Percentiles rank a stretch among this genome's conserved stretches.
These are phyloP conservation scores for Pycnonotus jocosus DNA, from an alignment of 2,113 vertebrate species.

Conservation along the genomic window DNA sequence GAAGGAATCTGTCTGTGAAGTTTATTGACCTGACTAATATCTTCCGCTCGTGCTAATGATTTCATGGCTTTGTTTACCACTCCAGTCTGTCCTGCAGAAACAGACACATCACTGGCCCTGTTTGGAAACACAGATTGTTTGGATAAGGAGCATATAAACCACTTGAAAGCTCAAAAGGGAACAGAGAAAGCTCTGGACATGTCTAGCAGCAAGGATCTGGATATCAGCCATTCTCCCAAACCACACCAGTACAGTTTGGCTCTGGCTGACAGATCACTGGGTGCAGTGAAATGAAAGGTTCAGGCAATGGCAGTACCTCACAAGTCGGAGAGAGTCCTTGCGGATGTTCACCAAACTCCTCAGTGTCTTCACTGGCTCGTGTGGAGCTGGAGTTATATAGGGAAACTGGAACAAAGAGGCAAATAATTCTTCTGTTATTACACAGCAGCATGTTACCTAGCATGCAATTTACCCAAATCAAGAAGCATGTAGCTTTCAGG, in stretches of 20 bases:
- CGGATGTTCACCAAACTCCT: conserved; percentile 97
- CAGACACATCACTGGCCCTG: background rate
- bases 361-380: conserved; percentile 94
- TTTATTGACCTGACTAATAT: background rate
- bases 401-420: conserved; percentile 82
- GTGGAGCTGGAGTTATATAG: conserved; percentile 94
- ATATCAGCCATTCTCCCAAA: background rate
- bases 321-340: conserved; percentile 92
- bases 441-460: background rate
- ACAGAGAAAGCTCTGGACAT: background rate
- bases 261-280: background rate
- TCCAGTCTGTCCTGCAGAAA: background rate
- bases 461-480: background rate
- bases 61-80: background rate
- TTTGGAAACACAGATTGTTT: background rate
- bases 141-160: background rate
- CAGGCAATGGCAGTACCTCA: conserved; percentile 76
- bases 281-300: background rate
- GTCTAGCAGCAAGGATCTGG: background rate
- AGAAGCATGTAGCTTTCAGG: background rate
- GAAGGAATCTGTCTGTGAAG: background rate
- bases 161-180: background rate
- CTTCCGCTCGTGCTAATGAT: background rate
- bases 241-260: background rate
- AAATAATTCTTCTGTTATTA: background rate